phyloP scores from a whole-genome alignment of 2,113 vertebrate genomes.

The Myxocyprinus asiaticus region DNA sequence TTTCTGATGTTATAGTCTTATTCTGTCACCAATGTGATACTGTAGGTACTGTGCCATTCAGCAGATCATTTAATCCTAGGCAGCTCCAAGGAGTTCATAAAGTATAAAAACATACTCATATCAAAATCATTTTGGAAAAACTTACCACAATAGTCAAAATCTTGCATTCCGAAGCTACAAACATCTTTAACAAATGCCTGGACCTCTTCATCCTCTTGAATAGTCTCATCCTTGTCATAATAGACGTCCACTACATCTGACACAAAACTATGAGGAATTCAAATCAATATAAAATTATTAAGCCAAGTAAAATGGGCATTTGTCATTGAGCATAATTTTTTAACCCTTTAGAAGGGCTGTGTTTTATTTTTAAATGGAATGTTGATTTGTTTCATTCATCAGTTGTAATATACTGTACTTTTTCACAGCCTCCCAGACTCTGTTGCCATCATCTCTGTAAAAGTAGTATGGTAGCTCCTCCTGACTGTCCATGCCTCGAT shows the following conservation, averaged over 20 bases:
- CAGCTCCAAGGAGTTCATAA: no score
- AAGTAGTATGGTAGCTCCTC: conserved; percentile 65
- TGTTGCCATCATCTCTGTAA: conserved; percentile 71
- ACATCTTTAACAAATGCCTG: conserved; percentile 91
- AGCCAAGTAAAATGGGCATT: neutral
- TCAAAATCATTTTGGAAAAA: neutral
- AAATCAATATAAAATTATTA: neutral
- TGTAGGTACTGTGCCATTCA: no score
- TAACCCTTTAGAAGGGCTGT: no score
- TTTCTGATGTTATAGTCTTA: no score
- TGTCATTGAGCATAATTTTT: no score
- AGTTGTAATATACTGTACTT: conserved; percentile 49
- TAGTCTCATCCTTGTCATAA: conserved; percentile 81
- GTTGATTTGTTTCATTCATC: no score
- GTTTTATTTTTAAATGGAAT: neutral
- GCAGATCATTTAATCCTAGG: no score
- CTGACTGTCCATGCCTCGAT: conserved; percentile 56
- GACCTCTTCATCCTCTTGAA: conserved; percentile 85
- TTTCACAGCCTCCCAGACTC: conserved; percentile 69
- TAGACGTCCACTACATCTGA: conserved; percentile 86
- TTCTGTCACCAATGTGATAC: no score
- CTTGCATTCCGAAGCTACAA: conserved; percentile 88
- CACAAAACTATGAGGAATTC: conserved; percentile 77
- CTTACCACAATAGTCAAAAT: conserved; percentile 85
- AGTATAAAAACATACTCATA: neutral